phyloP scores from a whole-genome alignment of 2,888 invertebrate genomes.

The Caenorhabditis sulstoni region DNA sequence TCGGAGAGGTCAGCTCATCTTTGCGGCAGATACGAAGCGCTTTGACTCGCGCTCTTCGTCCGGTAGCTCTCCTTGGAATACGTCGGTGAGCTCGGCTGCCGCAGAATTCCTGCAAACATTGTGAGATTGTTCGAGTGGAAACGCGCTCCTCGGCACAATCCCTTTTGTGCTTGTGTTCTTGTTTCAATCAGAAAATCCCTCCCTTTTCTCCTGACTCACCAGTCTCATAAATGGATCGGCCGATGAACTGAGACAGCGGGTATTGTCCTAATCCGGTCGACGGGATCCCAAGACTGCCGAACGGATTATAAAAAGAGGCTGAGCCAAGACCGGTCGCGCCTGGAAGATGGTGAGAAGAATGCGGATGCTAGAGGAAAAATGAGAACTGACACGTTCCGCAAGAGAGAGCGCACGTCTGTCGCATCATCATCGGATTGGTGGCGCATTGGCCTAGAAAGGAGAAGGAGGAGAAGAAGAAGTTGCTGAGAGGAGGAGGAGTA shows the following conservation, averaged over 20 bases:
- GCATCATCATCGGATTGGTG: conserved; percentile 51
- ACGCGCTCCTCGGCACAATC: too few relatives aligned
- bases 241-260: conserved; percentile 47
- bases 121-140: too few relatives aligned
- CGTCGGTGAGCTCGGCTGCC: background rate
- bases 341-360: conserved; percentile 6
- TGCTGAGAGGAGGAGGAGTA: background rate
- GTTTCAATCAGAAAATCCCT: too few relatives aligned
- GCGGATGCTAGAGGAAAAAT: background rate
- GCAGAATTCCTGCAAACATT: background rate
- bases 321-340: conserved; percentile 38
- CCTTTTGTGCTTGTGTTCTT: too few relatives aligned
- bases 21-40: background rate
- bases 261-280: conserved; percentile 30
- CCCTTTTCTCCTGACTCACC: too few relatives aligned
- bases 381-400: conserved; percentile 53
- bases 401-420: conserved; percentile 49
- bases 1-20: background rate
- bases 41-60: background rate
- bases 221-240: conserved; percentile 55
- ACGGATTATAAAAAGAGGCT: conserved; percentile 19
- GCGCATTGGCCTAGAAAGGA: conserved; percentile 53
- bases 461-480: background rate
- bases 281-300: conserved; percentile 10
- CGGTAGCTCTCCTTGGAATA: background rate